A percentile compares a stretch with the other conserved stretches of the same genome.
Evolutionary conservation across 2,888 invertebrate species (phyloP).

Genomic region (Leucophora obtusa): DNA sequence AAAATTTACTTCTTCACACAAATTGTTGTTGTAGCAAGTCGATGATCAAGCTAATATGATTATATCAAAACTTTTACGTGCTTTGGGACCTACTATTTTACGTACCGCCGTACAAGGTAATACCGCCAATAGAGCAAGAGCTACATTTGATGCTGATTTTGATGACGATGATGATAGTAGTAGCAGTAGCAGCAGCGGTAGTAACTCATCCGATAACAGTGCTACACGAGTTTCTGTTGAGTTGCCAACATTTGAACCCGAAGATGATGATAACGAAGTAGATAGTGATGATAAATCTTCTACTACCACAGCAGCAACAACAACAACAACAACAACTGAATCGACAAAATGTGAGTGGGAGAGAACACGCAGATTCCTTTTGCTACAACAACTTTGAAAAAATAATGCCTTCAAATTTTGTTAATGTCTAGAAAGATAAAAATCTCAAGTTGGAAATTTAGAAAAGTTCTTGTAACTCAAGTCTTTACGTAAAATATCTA

Average conservation of each 20-base stretch:
- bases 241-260: conserved; percentile 84
- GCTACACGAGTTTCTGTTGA: conserved; percentile 82
- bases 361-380: conserved; percentile 7
- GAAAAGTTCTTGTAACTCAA: neutral
- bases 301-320: conserved; percentile 49
- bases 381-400: conserved; percentile 62
- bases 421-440: conserved; percentile 23
- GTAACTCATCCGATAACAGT: conserved; percentile 66
- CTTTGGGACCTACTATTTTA: conserved; percentile 85
- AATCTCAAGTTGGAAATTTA: neutral
- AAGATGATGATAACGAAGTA: conserved; percentile 82
- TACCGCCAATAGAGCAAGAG: conserved; percentile 75
- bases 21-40: conserved; percentile 78
- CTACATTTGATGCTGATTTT: conserved; percentile 80
- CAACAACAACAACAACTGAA: conserved; percentile 32
- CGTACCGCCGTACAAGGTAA: conserved; percentile 78
- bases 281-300: conserved; percentile 41
- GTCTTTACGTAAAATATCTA: no score
- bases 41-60: conserved; percentile 77
- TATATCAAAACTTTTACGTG: conserved; percentile 82
- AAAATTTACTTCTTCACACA: conserved; percentile 42
- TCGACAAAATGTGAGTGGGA: conserved; percentile 64
- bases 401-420: conserved; percentile 26
- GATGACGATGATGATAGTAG: conserved; percentile 79
- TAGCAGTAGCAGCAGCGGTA: conserved; percentile 64